Percentiles rank a stretch among this genome's conserved stretches.
phyloP scores from a whole-genome alignment of 2,888 invertebrate genomes.

The Patella caerulea region DNA sequence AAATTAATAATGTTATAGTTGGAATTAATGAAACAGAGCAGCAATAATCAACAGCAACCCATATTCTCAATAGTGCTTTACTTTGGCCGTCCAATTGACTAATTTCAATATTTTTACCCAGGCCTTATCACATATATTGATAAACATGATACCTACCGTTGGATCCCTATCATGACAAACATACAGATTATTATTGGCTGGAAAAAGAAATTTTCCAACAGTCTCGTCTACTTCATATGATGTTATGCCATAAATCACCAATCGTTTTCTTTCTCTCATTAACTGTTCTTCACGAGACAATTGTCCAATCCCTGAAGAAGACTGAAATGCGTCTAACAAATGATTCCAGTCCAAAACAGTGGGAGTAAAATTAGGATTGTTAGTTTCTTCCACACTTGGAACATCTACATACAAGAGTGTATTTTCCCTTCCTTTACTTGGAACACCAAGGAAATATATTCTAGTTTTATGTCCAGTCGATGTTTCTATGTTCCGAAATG shows the following conservation, averaged over 20 bases:
- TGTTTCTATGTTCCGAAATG: slow-evolving; percentile 60
- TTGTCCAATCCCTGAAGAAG: slow-evolving; percentile 77
- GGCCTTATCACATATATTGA: too few relatives aligned
- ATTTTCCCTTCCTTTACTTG: slow-evolving; percentile 90
- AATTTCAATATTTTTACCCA: too few relatives aligned
- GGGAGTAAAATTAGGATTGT: slow-evolving; percentile 2
- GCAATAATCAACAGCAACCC: too few relatives aligned
- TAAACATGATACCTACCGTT: slow-evolving; percentile 23
- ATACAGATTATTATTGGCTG: slow-evolving; percentile 89
- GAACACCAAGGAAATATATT: slow-evolving; percentile 91
- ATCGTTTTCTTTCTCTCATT: slow-evolving; percentile 90
- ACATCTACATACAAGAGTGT: slow-evolving; percentile 90
- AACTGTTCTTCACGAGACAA: slow-evolving; percentile 90
- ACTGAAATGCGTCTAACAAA: slow-evolving; percentile 78
- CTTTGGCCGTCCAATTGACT: too few relatives aligned
- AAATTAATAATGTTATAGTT: too few relatives aligned
- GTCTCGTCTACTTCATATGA: slow-evolving; percentile 89
- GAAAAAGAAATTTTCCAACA: slow-evolving; percentile 90
- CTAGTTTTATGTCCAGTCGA: slow-evolving; percentile 74
- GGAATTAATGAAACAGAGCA: too few relatives aligned
- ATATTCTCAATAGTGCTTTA: too few relatives aligned
- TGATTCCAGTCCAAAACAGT: slow-evolving; percentile 79
- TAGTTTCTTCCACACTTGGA: slow-evolving; percentile 46
- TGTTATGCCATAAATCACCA: slow-evolving; percentile 92
- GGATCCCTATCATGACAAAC: slow-evolving; percentile 82